Conservation (phyloP, 2,888 invertebrate genomes). For the Drosophila putrida region DNA sequence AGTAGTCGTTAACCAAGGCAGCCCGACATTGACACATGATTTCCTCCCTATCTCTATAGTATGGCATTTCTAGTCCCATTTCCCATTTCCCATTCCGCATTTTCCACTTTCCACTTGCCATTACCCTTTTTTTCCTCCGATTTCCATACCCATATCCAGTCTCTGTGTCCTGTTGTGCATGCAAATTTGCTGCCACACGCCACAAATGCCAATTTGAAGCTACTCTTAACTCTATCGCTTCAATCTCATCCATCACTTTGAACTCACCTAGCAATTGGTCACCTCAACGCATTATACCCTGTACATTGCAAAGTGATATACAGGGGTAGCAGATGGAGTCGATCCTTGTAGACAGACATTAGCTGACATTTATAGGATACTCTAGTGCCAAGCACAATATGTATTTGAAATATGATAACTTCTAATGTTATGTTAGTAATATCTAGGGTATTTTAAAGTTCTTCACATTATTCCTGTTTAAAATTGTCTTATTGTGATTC, state of each 20-base stretch:
- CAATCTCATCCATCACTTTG: neutral
- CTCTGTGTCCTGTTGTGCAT: conserved; percentile 33
- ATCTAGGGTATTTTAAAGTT: too few species aligned
- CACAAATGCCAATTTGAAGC: conserved; percentile 70
- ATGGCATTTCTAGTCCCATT: neutral
- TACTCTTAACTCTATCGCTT: conserved; percentile 16
- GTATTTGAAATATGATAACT: too few species aligned
- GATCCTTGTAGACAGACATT: neutral
- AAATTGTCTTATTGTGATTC: too few species aligned
- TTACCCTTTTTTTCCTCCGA: neutral
- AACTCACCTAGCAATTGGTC: neutral
- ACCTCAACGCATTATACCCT: conserved; percentile 13
- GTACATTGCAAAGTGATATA: neutral
- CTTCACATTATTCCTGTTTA: too few species aligned
- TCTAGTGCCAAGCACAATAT: neutral
- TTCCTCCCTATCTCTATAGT: conserved; percentile 27
- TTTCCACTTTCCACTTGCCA: neutral
- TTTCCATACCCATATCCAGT: conserved; percentile 7
- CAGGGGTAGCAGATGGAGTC: too few species aligned
- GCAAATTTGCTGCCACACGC: conserved; percentile 65
- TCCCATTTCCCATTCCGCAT: neutral
- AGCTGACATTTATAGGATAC: neutral
- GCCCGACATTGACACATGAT: conserved; percentile 68
- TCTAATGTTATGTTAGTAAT: too few species aligned
- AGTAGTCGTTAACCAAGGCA: conserved; percentile 51